Conservation (phyloP, 2,888 invertebrate genomes). For the Cistogaster globosa region DNA sequence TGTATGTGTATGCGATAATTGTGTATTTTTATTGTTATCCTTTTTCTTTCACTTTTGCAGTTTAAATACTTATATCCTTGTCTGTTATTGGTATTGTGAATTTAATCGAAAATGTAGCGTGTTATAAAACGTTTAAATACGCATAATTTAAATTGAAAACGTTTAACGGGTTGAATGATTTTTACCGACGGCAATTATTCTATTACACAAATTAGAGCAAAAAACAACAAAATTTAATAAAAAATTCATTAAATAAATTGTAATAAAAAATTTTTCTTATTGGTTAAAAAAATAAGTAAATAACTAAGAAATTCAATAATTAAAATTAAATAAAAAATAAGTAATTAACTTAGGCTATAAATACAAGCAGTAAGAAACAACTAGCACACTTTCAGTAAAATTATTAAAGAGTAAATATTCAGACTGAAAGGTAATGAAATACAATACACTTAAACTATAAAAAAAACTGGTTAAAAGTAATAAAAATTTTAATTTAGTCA, state of each 20-base stretch:
- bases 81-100: constrained; percentile 54
- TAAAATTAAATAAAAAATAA: neutral
- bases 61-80: constrained; percentile 42
- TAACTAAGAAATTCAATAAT: neutral
- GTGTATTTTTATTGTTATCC: constrained; percentile 27
- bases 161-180: constrained; percentile 10
- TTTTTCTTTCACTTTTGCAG: constrained; percentile 26
- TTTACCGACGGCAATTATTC: constrained; percentile 65
- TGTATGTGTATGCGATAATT: constrained; percentile 1
- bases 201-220: constrained; percentile 49
- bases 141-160: constrained; percentile 60
- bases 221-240: no score
- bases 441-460: neutral
- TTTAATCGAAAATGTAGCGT: constrained; percentile 63
- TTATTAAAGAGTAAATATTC: neutral
- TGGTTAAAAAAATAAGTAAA: neutral
- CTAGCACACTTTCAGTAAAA: neutral
- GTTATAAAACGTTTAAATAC: constrained; percentile 66
- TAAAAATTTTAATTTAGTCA: constrained; percentile 6
- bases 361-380: no score
- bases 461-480: constrained; percentile 6
- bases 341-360: no score
- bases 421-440: neutral
- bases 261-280: neutral
- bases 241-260: constrained; percentile 10